A percentile compares a stretch with the other conserved stretches of the same genome.
These are phyloP conservation scores for Aulostomus chinensis DNA, from an alignment of 2,797 vertebrate genomes.

Conservation along the genomic window DNA sequence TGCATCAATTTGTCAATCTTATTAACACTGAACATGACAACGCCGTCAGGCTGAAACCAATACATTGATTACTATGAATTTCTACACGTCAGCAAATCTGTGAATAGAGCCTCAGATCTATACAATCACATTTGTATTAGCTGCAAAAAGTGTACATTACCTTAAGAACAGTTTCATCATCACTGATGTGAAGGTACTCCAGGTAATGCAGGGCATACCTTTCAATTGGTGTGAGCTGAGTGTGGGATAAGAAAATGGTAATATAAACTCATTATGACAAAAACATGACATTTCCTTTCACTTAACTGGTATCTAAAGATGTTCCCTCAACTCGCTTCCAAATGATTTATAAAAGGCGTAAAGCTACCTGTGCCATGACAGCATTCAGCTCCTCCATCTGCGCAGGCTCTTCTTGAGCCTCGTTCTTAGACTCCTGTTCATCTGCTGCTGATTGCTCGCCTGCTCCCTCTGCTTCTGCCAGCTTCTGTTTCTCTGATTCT, in stretches of 20 bases:
- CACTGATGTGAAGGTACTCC: slow-evolving; percentile 85
- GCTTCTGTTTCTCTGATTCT: slow-evolving; percentile 32
- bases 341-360: neutral
- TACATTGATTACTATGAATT: no score
- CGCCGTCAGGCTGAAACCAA: neutral
- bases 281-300: neutral
- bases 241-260: slow-evolving; percentile 2
- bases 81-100: no score
- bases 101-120: no score
- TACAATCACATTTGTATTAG: neutral
- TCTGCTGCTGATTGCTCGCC: slow-evolving; percentile 36
- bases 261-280: neutral
- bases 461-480: slow-evolving; percentile 32
- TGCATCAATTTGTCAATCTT: neutral
- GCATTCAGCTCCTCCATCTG: slow-evolving; percentile 87
- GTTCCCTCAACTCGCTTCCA: neutral
- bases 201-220: slow-evolving; percentile 92
- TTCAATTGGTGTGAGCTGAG: slow-evolving; percentile 93
- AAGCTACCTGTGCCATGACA: slow-evolving; percentile 88
- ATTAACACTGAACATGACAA: neutral
- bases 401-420: slow-evolving; percentile 73
- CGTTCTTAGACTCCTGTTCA: slow-evolving; percentile 59
- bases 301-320: no score
- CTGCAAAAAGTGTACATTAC: slow-evolving; percentile 62
- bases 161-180: slow-evolving; percentile 81